Base-by-base conservation (phyloP, 2,888 invertebrate genomes). In the Ryuthela nishihirai region DNA sequence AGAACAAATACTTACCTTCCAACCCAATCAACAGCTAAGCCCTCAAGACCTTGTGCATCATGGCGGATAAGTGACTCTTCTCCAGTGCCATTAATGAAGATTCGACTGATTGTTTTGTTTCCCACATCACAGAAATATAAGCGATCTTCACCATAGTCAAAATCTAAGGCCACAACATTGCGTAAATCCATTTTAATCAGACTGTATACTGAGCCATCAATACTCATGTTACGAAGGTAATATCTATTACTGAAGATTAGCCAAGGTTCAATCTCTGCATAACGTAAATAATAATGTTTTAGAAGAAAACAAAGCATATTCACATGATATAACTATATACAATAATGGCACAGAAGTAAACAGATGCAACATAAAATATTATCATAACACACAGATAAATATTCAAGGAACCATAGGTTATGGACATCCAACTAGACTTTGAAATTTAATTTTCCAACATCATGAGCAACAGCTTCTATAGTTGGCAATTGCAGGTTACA, bases 71-170 rank as follows among this genome's bases (percentile, higher is more conserved):
- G 84, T 0, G 89, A 83, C 75, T 93, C 89, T 1, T 83, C 81
- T 0, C 84, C 83, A 9, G 76, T 76, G 17, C 74, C 81, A 61
- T 77, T 71, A 21, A 72, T 59, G 34, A 69, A 69, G 42, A 76
- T 86, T 68, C 90, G 81, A 75, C 85, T 92, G 60, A 97, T 95
- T 0, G 90, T 92, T 74, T 95, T 95, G 1, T 91, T 92, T 0
- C 90, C 91, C 0, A 97, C 94, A 73, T 99, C 98, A 58, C 93
- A 91, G 80, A 94, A 93, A 74, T 97, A 99, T 75, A 98, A 81
- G 73, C 85, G 86, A 63, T 88, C 82, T 17, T 88, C 87, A 43
- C 81, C 76, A 64, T 85, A 83, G 72, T 98, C 95, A 70, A 91
- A 95, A 72, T 99, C 98, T 39, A 99, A 79, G 0, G 97, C 95